These are phyloP conservation scores for Propsilocerus akamusi DNA, from an alignment of 1,140 invertebrate species.

Conservation along the genomic window DNA sequence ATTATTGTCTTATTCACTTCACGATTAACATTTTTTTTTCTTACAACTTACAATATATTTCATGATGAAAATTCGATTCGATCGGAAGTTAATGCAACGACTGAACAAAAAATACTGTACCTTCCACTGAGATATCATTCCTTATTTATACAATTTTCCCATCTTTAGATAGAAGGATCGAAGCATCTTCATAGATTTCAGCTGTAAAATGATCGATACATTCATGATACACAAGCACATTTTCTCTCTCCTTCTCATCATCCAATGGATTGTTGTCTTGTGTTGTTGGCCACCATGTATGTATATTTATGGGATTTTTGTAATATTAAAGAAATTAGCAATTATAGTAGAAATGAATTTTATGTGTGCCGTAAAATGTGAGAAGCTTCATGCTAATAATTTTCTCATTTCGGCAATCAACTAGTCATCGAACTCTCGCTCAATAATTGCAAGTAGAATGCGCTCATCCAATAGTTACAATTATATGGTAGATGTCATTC, in stretches of 20 bases:
- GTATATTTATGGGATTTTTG: not conserved
- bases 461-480: too few species aligned
- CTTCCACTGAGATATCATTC: not conserved
- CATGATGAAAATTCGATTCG: not conserved
- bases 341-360: not conserved
- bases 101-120: not conserved
- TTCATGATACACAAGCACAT: conserved; percentile 1
- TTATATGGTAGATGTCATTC: too few species aligned
- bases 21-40: not conserved
- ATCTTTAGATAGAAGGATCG: not conserved
- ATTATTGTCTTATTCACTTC: too few species aligned
- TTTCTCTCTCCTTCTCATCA: not conserved
- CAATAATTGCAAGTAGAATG: too few species aligned
- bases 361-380: not conserved
- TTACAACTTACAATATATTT: not conserved
- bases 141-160: conserved; percentile 3
- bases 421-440: too few species aligned
- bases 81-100: not conserved
- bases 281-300: not conserved
- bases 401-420: too few species aligned
- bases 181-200: conserved; percentile 1
- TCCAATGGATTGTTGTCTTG: not conserved
- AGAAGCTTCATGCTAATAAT: too few species aligned
- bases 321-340: not conserved
- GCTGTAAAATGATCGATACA: not conserved